Percentiles rank a stretch among this genome's conserved stretches.
These are phyloP conservation scores for Coranthus polyacanthus DNA, from an alignment of 2,797 vertebrate genomes.

Conservation along the genomic window DNA sequence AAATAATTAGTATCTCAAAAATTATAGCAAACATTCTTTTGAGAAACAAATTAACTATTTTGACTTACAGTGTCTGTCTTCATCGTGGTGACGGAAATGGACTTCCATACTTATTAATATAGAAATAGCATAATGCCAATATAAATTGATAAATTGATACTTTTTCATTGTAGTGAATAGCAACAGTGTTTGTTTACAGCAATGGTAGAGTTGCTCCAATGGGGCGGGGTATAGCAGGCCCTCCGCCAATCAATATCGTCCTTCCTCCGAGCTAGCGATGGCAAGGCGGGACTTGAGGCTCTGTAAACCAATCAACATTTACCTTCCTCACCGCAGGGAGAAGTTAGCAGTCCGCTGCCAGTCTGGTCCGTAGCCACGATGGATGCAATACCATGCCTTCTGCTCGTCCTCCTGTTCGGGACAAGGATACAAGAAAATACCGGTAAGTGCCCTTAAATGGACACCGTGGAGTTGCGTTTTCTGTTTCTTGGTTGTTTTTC, in stretches of 20 bases:
- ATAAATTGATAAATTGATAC: background rate
- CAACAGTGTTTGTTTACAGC: slow-evolving; percentile 76
- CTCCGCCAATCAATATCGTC: slow-evolving; percentile 72
- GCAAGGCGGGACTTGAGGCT: slow-evolving; percentile 39
- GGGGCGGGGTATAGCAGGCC: slow-evolving; percentile 72
- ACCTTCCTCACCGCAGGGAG: slow-evolving; percentile 56
- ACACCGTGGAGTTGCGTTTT: fast-evolving
- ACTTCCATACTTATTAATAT: too few species aligned
- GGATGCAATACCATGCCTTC: slow-evolving; percentile 77
- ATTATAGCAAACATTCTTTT: too few species aligned
- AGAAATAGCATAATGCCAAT: background rate
- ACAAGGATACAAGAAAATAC: slow-evolving; percentile 73
- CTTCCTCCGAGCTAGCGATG: background rate
- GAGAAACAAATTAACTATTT: too few species aligned
- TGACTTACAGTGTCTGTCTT: too few species aligned
- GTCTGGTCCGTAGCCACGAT: slow-evolving; percentile 81
- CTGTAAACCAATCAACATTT: slow-evolving; percentile 36
- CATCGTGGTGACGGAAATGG: too few species aligned
- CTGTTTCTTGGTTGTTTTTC: background rate
- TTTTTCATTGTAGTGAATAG: slow-evolving; percentile 30
- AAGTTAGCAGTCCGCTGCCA: slow-evolving; percentile 76
- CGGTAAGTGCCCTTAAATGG: slow-evolving; percentile 66
- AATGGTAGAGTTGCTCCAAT: slow-evolving; percentile 50
- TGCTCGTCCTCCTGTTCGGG: slow-evolving; percentile 80
- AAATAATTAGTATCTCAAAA: too few species aligned